Conservation (phyloP, 2,797 vertebrate species). For the Menidia menidia region DNA sequence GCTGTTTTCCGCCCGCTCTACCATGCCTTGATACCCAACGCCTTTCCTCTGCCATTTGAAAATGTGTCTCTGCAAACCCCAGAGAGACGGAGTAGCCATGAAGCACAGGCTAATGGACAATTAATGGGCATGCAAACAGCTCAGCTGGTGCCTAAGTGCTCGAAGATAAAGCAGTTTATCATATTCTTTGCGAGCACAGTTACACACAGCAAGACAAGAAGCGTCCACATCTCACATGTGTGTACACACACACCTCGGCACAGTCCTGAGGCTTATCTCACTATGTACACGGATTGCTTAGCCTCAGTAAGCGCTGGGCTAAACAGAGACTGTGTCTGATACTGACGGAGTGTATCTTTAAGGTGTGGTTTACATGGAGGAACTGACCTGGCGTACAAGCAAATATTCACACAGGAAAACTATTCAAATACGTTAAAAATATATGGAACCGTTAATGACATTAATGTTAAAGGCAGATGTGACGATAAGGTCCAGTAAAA, state of each 20-base stretch:
- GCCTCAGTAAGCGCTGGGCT: slow-evolving; percentile 40
- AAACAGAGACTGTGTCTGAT: slow-evolving; percentile 26
- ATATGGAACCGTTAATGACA: neutral
- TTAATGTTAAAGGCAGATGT: neutral
- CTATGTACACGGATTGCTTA: slow-evolving; percentile 44
- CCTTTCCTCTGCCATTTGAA: slow-evolving; percentile 27
- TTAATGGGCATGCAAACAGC: slow-evolving; percentile 78
- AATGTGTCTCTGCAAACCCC: slow-evolving; percentile 7
- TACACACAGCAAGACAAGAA: slow-evolving; percentile 21
- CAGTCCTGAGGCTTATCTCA: slow-evolving; percentile 35
- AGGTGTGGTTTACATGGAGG: slow-evolving; percentile 14
- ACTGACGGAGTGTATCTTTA: slow-evolving; percentile 18
- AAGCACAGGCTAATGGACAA: slow-evolving; percentile 75
- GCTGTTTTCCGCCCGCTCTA: too few species aligned
- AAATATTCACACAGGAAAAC: neutral
- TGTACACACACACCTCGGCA: slow-evolving; percentile 2
- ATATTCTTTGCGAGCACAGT: slow-evolving; percentile 15
- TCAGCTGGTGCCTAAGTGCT: slow-evolving; percentile 49
- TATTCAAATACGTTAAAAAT: neutral
- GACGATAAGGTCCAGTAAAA: neutral
- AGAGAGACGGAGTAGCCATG: slow-evolving; percentile 49
- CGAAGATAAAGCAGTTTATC: slow-evolving; percentile 62
- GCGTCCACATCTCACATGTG: slow-evolving; percentile 8
- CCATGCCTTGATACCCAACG: neutral
- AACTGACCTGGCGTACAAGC: neutral